Evolutionary conservation across 2,888 invertebrate genomes (phyloP), one percentile per base, ranked within the genome.

Genomic region (Pediacus dermestoides): DNA sequence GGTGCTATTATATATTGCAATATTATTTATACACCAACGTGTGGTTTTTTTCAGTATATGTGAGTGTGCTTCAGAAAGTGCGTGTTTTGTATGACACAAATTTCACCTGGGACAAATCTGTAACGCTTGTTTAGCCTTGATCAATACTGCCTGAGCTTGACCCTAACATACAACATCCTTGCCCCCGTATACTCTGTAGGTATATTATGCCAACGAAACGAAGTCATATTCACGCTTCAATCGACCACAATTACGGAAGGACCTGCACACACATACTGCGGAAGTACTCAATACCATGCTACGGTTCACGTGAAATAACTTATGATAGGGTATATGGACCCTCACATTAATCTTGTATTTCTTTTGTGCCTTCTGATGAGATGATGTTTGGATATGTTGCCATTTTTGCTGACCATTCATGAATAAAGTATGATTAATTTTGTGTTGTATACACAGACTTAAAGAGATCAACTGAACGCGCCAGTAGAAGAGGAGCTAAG

Each of bases 51-150:
- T n/a, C n/a, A n/a, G n/a, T n/a, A n/a, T 34, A 26, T 26, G 23
- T 34, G 26, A 15, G 26, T 34, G 21, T 16, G 11, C 18, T 32
- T 21, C 16, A 26, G 34, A 11, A 34, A 25, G 23, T 25, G 23
- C 28, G 30, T 12, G 25, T 28, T 39, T 39, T 37, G 37, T 39
- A 27, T 41, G 36, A 28, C 34, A 32, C 32, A 42, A 36, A 39
- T 42, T 46, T 39, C 37, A 43, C 41, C 48, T 44, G 44, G 46
- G 40, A 46, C 46, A 38, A 49, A 49, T 46, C 40, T 46, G 44
- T 46, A 44, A 44, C 49, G 44, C 39, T 41, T 40, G 41, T 49
- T 46, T 39, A 45, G 36, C 30, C 42, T 34, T 46, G 43, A 46
- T 49, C 49, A 46, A 49, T 49, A 49, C 23, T 26, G 36, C 37